Base-by-base conservation (phyloP, 1,140 invertebrate species). In the Drosophila ohnishii region DNA sequence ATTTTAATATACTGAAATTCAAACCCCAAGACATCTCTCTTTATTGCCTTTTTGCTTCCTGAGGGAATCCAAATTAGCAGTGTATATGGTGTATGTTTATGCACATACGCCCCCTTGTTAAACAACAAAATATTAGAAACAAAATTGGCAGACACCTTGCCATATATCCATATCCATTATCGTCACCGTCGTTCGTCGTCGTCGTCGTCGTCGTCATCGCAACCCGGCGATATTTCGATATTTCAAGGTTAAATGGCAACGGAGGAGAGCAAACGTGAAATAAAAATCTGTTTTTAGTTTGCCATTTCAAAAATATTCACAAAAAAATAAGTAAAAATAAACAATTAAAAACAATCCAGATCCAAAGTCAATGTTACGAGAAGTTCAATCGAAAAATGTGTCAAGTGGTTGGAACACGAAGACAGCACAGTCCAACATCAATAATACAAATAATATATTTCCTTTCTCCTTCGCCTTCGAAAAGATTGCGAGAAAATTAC, bases 271-370 rank as follows among this genome's bases (percentile, higher is more conserved):
- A 62, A 28, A 67, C 58, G 75, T 86, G 74, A 86, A 87, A 78
- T 60, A 63, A 73, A 79, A 83, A 69, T 87, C 79, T 82, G 75
- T 82, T 82, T 86, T 79, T 87, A 87, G 83, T 87, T 87, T 48
- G 55, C 19, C 25, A 11, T 78, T 67, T 51, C 11, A 25, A 10
- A 35, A 32, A 59, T 39, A 44, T 58, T 57, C 48, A 66, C 8
- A 25, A 28, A 10, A n/a, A 30, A 55, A 39, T 13, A 34, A 19
- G 37, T 28, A 10, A 39, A 19, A 56, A 47, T 28, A 47, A 8
- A 16, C n/a, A 42, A 25, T 30, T 25, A n/a, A 9, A 60, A 69
- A 47, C 42, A 44, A n/a, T 70, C 19, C 63, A 57, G 42, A 30
- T 40, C 62, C 25, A 60, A 62, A 58, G 60, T 62, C 60, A 62